Conservation (phyloP, 2,797 vertebrate genomes). For the Galagoides demidoff region DNA sequence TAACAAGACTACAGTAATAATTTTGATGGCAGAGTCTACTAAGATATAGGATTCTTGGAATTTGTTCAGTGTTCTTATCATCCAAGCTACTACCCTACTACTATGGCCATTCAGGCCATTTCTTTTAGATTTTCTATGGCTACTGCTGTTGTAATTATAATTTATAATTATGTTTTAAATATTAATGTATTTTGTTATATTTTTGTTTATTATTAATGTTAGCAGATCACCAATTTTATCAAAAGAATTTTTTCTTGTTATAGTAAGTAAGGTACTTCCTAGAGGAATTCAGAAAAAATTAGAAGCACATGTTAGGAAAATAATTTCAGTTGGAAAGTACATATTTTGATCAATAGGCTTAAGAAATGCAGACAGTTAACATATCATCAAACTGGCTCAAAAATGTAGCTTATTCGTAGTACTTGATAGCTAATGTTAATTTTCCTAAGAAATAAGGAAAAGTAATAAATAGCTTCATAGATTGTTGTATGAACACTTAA, state of each 20-base stretch:
- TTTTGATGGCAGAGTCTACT: not conserved
- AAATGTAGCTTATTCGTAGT: not conserved
- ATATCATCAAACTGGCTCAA: not conserved
- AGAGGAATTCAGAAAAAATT: not conserved
- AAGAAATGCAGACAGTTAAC: not conserved
- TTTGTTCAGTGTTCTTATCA: not conserved
- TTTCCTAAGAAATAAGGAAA: not conserved
- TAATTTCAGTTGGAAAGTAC: not conserved
- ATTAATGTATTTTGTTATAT: not conserved
- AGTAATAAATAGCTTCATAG: not conserved
- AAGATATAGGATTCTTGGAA: not conserved
- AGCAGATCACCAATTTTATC: not conserved
- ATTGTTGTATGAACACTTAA: not conserved
- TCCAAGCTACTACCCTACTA: not conserved
- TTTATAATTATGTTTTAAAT: not conserved
- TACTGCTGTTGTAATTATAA: not conserved
- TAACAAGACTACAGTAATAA: not conserved
- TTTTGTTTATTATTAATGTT: not conserved
- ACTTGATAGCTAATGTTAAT: slow-evolving; percentile 24
- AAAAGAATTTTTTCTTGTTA: not conserved
- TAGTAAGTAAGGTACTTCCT: not conserved
- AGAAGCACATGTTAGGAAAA: not conserved
- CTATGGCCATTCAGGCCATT: not conserved
- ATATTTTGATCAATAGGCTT: not conserved
- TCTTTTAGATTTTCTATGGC: not conserved